Percentiles rank a stretch among this genome's conserved stretches.
Conservation (phyloP, 1,140 invertebrate species). For the Ostrea denselamellosa region DNA sequence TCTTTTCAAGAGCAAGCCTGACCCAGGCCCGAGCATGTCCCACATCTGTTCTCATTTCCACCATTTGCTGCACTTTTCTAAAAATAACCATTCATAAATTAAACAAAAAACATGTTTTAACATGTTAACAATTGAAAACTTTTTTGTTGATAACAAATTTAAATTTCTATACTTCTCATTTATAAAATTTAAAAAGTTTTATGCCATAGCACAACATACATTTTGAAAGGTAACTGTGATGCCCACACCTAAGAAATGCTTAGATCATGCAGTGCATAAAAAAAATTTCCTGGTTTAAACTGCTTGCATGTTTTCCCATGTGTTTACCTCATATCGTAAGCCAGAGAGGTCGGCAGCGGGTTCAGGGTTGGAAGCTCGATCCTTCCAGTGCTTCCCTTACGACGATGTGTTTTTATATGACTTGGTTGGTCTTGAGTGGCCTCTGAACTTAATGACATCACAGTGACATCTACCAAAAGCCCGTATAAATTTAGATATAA, state of each 20-base stretch:
- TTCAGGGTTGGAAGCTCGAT: constrained; percentile 76
- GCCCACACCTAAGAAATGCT: too few relatives aligned
- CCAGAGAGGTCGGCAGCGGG: constrained; percentile 90
- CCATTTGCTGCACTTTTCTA: constrained; percentile 89
- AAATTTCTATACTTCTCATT: too few relatives aligned
- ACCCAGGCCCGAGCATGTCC: constrained; percentile 98
- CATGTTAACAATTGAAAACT: too few relatives aligned
- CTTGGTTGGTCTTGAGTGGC: constrained; percentile 79
- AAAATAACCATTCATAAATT: not conserved
- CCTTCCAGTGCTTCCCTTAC: constrained; percentile 72
- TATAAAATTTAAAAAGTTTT: too few relatives aligned
- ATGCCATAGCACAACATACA: too few relatives aligned
- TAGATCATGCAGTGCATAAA: too few relatives aligned
- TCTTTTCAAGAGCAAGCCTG: constrained; percentile 97
- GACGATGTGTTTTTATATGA: constrained; percentile 65
- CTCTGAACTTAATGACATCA: constrained; percentile 83
- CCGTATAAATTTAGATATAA: not conserved
- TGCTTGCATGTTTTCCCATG: too few relatives aligned
- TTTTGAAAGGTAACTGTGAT: too few relatives aligned
- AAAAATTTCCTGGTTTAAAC: too few relatives aligned
- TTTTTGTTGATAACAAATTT: too few relatives aligned
- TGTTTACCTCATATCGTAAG: constrained; percentile 91
- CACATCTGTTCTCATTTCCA: constrained; percentile 95
- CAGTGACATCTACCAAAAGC: constrained; percentile 85
- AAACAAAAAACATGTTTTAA: too few relatives aligned